Evolutionary conservation across 2,797 vertebrate species (phyloP).

Genomic region (Epinephelus malabaricus): DNA sequence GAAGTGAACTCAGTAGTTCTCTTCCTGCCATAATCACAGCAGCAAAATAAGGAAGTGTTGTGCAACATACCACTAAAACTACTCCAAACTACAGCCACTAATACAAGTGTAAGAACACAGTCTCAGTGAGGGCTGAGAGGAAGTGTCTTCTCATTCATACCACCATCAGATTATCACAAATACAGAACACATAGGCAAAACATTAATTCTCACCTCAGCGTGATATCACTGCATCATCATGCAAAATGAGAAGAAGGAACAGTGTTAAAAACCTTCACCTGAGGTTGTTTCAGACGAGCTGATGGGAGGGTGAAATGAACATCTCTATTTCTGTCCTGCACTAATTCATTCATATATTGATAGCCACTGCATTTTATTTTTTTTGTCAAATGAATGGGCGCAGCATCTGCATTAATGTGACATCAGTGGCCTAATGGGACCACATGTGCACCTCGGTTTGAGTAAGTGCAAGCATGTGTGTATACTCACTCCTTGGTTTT

Average conservation of each 20-base stretch:
- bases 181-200: constrained; percentile 61
- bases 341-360: constrained; percentile 56
- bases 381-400: constrained; percentile 23
- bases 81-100: constrained; percentile 45
- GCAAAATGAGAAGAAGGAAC: constrained; percentile 81
- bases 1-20: constrained; percentile 60
- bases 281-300: constrained; percentile 38
- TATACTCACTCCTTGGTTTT: constrained; percentile 95
- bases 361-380: constrained; percentile 30
- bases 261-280: constrained; percentile 71
- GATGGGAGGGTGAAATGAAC: constrained; percentile 43
- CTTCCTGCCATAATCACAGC: constrained; percentile 56
- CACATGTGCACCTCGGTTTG: constrained; percentile 16
- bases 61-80: constrained; percentile 52
- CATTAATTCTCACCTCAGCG: constrained; percentile 82
- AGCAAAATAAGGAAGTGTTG: constrained; percentile 34
- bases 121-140: constrained; percentile 16
- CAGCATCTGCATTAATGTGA: constrained; percentile 42
- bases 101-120: constrained; percentile 15
- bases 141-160: constrained; percentile 55
- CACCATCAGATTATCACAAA: constrained; percentile 51
- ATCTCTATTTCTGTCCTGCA: constrained; percentile 54
- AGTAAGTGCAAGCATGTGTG: constrained; percentile 17
- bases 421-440: constrained; percentile 18
- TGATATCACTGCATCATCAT: constrained; percentile 85